Percentiles rank a stretch among this genome's conserved stretches.
Evolutionary conservation across 1,140 invertebrate species (phyloP).

Genomic region (Mya arenaria): DNA sequence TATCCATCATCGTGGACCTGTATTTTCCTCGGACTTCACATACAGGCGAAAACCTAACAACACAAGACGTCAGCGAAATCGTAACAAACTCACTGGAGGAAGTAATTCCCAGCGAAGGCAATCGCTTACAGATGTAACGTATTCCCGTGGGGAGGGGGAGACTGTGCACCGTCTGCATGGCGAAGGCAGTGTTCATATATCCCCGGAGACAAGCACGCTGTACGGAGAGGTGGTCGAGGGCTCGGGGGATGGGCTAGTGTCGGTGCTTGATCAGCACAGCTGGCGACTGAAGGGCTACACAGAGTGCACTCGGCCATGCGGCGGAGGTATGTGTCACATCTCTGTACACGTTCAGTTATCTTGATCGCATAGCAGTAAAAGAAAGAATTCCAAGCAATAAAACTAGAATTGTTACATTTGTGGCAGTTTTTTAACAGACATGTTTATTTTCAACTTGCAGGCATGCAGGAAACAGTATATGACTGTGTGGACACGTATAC

Average conservation of each 20-base stretch:
- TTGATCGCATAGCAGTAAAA: no score
- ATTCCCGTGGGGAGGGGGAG: conserved; percentile 2
- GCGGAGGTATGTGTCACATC: conserved; percentile 88
- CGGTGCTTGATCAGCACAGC: conserved; percentile 57
- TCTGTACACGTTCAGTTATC: no score
- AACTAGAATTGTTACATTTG: no score
- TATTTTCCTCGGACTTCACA: conserved; percentile 39
- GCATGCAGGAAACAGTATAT: conserved; percentile 85
- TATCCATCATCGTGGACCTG: conserved; percentile 9
- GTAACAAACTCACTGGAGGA: background rate
- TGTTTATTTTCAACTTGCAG: conserved; percentile 82
- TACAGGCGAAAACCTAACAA: background rate
- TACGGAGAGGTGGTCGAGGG: background rate
- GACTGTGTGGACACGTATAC: conserved; percentile 84
- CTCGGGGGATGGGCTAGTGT: background rate
- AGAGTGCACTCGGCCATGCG: conserved; percentile 89
- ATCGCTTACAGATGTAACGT: conserved; percentile 33
- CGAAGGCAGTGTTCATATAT: background rate
- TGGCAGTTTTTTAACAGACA: no score
- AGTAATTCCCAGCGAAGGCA: background rate
- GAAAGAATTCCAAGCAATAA: no score
- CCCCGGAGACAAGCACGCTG: background rate
- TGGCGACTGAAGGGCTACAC: conserved; percentile 90
- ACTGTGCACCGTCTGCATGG: background rate
- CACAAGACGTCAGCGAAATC: background rate